phyloP scores from a whole-genome alignment of 1,140 invertebrate genomes.

The Scaptomyza pallida region DNA sequence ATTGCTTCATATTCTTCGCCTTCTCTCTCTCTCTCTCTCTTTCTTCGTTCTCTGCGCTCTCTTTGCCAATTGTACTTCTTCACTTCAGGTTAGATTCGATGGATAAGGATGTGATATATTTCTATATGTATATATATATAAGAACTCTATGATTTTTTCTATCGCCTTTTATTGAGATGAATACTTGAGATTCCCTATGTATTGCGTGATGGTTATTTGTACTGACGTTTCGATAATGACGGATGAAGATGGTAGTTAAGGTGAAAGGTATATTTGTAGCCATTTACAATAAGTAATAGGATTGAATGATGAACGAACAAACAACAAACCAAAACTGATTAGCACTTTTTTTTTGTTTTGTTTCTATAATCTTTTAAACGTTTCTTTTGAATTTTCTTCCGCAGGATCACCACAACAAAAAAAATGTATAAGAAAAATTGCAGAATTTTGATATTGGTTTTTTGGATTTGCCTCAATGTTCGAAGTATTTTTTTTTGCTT shows the following conservation, averaged over 20 bases:
- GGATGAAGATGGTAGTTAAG: not conserved
- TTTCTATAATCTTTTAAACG: not conserved
- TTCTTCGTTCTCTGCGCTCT: no score
- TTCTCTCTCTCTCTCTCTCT: not conserved
- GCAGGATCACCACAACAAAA: conserved; percentile 21
- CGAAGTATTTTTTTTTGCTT: not conserved
- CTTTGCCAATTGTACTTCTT: not conserved
- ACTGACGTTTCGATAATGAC: not conserved
- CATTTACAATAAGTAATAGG: not conserved
- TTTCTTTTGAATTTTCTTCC: conserved; percentile 3
- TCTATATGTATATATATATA: not conserved
- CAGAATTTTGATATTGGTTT: conserved; percentile 4
- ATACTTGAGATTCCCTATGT: not conserved
- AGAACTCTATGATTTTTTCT: not conserved
- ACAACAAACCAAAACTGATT: conserved; percentile 11
- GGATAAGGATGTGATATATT: not conserved
- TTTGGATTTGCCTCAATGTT: conserved; percentile 5
- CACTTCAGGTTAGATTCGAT: not conserved
- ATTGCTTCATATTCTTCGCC: no score
- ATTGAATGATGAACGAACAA: conserved; percentile 1
- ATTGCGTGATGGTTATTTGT: no score
- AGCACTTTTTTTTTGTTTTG: conserved; percentile 2
- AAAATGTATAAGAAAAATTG: conserved; percentile 26
- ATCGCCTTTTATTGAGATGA: not conserved
- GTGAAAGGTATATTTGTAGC: conserved; percentile 32